A percentile compares a stretch with the other conserved stretches of the same genome.
phyloP scores from a whole-genome alignment of 2,888 invertebrate species.

The Heliconius sara region DNA sequence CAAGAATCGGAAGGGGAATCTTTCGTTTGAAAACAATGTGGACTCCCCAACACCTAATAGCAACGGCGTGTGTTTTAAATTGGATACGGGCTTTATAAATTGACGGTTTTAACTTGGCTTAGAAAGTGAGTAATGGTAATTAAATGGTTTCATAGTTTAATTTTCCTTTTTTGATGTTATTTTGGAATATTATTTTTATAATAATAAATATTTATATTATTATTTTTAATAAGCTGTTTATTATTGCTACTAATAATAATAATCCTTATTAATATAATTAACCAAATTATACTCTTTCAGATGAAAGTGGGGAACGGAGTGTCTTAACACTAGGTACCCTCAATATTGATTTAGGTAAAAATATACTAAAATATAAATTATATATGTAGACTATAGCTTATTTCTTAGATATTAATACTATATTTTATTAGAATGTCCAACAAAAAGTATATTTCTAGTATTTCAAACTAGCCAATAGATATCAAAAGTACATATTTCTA shows the following conservation, averaged over 20 bases:
- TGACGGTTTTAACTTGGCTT: slow-evolving; percentile 80
- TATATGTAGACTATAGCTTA: not conserved
- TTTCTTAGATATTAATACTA: not conserved
- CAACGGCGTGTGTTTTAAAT: slow-evolving; percentile 78
- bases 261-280: too few species aligned
- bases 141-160: slow-evolving; percentile 78
- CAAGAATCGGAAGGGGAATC: slow-evolving; percentile 65
- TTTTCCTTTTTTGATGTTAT: slow-evolving; percentile 32
- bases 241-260: too few species aligned
- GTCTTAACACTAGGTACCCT: too few species aligned
- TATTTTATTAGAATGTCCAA: not conserved
- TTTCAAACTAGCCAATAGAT: not conserved
- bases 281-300: too few species aligned
- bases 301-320: too few species aligned
- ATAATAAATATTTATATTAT: not conserved
- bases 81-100: slow-evolving; percentile 84
- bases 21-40: slow-evolving; percentile 77
- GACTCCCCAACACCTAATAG: slow-evolving; percentile 70
- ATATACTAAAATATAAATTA: not conserved
- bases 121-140: slow-evolving; percentile 79
- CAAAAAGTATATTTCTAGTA: not conserved
- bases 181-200: slow-evolving; percentile 4
- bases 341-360: too few species aligned
- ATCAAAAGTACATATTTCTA: not conserved
- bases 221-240: too few species aligned